phyloP scores from a whole-genome alignment of 2,797 vertebrate species.

The Eulemur coronatus region DNA sequence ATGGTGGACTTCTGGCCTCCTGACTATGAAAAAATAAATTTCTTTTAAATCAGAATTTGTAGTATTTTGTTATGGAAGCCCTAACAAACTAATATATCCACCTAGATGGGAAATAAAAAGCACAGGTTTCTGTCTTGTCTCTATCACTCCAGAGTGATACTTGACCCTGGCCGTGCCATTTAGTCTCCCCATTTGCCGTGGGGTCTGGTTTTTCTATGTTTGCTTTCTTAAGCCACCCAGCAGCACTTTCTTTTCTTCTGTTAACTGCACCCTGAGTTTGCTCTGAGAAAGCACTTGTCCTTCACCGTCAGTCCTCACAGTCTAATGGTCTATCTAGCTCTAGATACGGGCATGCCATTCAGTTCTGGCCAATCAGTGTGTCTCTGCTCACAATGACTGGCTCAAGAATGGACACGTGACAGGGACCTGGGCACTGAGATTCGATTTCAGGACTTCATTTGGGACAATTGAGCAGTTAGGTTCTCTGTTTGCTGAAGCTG shows the following conservation, averaged over 20 bases:
- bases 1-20: not conserved
- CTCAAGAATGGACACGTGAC: not conserved
- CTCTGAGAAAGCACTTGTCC: not conserved
- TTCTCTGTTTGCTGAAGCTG: not conserved
- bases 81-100: not conserved
- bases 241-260: not conserved
- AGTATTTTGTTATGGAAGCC: not conserved
- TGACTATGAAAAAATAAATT: not conserved
- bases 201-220: not conserved
- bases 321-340: not conserved
- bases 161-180: not conserved
- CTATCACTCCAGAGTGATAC: not conserved
- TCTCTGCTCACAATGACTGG: not conserved
- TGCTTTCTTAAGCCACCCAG: not conserved
- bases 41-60: not conserved
- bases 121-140: not conserved
- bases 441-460: conserved; percentile 13
- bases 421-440: not conserved
- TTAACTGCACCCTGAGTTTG: not conserved
- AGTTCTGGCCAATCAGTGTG: not conserved
- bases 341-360: not conserved
- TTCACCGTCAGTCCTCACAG: not conserved
- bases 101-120: not conserved
- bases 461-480: not conserved
- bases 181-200: not conserved